These are phyloP conservation scores for Sus cebifrons DNA, from an alignment of 2,797 vertebrate species.

Conservation along the genomic window DNA sequence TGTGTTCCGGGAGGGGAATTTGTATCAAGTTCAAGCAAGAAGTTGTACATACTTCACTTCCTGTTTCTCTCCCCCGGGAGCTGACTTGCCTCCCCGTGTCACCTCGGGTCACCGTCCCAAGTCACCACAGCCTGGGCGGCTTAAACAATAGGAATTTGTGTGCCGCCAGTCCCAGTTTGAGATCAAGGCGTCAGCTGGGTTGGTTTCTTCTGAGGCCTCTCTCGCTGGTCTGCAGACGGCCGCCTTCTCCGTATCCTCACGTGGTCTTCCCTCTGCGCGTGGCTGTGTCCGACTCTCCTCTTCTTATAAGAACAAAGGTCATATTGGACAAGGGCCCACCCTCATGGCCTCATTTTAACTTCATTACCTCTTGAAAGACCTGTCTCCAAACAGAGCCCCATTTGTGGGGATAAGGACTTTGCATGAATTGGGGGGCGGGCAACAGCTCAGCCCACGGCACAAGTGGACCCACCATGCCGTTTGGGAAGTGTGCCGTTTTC, in stretches of 20 bases:
- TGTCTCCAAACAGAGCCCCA: background rate
- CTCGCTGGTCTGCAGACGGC: background rate
- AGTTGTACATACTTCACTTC: background rate
- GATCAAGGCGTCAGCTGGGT: background rate
- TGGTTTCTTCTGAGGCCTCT: background rate
- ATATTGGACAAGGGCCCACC: background rate
- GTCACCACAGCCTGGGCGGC: rapidly evolving
- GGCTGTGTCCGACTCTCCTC: background rate
- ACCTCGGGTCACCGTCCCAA: rapidly evolving
- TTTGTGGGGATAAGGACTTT: background rate
- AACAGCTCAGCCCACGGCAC: rapidly evolving
- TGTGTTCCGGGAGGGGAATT: background rate
- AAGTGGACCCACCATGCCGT: rapidly evolving
- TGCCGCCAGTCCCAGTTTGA: background rate
- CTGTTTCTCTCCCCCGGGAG: background rate
- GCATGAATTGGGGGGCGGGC: rapidly evolving
- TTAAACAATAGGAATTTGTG: background rate
- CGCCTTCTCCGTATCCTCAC: background rate
- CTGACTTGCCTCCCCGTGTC: background rate
- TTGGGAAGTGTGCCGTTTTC: background rate
- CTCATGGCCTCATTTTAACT: background rate
- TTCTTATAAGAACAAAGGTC: background rate
- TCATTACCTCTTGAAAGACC: background rate
- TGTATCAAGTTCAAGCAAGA: background rate
- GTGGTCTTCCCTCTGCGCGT: background rate